A percentile compares a stretch with the other conserved stretches of the same genome.
These are phyloP conservation scores for Mesorhabditis belari DNA, from an alignment of 2,888 invertebrate species.

Conservation along the genomic window DNA sequence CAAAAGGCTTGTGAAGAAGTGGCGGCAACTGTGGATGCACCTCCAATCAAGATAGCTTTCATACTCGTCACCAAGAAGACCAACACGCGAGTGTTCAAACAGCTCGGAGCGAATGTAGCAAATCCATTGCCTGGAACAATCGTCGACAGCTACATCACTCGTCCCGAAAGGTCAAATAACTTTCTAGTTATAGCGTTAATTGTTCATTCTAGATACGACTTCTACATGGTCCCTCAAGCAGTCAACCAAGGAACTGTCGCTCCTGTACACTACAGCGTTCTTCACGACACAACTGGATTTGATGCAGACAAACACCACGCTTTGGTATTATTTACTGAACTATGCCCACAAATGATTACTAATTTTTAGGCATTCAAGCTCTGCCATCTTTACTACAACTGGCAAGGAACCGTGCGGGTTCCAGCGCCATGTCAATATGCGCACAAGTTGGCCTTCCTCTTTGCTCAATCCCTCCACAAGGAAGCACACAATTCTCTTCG, in stretches of 20 bases:
- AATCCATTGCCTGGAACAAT: conserved; percentile 82
- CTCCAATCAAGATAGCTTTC: conserved; percentile 66
- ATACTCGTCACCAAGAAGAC: conserved; percentile 87
- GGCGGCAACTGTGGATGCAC: conserved; percentile 6
- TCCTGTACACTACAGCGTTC: conserved; percentile 81
- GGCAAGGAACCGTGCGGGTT: neutral
- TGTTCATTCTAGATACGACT: conserved; percentile 72
- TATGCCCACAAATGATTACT: neutral
- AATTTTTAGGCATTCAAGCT: neutral
- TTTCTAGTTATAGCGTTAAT: neutral
- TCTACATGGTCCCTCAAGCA: conserved; percentile 78
- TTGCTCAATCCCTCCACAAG: conserved; percentile 71
- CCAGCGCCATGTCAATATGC: conserved; percentile 86
- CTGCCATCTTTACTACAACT: neutral
- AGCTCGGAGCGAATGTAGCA: conserved; percentile 47
- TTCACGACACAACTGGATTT: conserved; percentile 68
- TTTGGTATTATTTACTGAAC: conserved; percentile 11
- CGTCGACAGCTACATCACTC: conserved; percentile 63
- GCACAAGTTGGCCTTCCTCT: conserved; percentile 82
- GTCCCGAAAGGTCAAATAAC: neutral
- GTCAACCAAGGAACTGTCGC: conserved; percentile 80
- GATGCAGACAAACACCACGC: conserved; percentile 73
- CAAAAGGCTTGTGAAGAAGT: conserved; percentile 21
- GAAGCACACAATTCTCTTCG: conserved; percentile 21
- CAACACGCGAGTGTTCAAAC: conserved; percentile 64